A percentile compares a stretch with the other conserved stretches of the same genome.
phyloP scores from a whole-genome alignment of 1,140 invertebrate species.

The Drosophila sproati region DNA sequence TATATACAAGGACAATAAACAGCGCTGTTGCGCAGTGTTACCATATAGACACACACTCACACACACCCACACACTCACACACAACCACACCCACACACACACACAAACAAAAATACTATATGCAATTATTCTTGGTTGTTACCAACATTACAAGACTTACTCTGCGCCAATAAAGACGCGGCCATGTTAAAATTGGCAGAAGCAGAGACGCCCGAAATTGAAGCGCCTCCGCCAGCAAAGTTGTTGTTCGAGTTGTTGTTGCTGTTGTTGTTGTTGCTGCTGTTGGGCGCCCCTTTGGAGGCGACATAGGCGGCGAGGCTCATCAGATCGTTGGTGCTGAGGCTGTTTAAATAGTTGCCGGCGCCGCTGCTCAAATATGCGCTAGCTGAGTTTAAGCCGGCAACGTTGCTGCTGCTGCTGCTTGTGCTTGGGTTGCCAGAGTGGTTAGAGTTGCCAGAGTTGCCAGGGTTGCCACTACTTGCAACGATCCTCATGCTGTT shows the following conservation, averaged over 20 bases:
- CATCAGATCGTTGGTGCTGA: constrained; percentile 78
- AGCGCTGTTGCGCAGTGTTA: too few relatives aligned
- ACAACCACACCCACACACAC: not conserved
- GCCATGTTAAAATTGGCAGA: constrained; percentile 84
- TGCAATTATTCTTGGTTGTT: constrained; percentile 71
- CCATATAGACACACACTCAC: not conserved
- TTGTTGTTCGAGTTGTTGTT: constrained; percentile 18
- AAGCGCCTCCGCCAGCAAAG: constrained; percentile 28
- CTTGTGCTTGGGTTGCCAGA: constrained; percentile 30
- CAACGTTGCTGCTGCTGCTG: constrained; percentile 10
- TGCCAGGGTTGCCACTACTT: constrained; percentile 29
- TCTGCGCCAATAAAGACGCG: constrained; percentile 91
- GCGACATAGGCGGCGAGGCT: constrained; percentile 76
- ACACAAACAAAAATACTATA: not conserved
- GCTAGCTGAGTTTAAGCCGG: constrained; percentile 48
- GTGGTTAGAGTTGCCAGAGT: not conserved
- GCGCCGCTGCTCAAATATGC: constrained; percentile 60
- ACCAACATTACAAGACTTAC: constrained; percentile 87
- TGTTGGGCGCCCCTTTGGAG: constrained; percentile 56
- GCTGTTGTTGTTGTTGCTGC: constrained; percentile 23
- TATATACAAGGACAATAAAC: too few relatives aligned
- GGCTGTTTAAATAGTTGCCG: constrained; percentile 69
- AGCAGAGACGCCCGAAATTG: constrained; percentile 60
- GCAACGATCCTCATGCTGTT: constrained; percentile 28
- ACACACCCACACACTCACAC: not conserved